These are phyloP conservation scores for Phytoseiulus persimilis DNA, from an alignment of 2,888 invertebrate species.

Conservation along the genomic window DNA sequence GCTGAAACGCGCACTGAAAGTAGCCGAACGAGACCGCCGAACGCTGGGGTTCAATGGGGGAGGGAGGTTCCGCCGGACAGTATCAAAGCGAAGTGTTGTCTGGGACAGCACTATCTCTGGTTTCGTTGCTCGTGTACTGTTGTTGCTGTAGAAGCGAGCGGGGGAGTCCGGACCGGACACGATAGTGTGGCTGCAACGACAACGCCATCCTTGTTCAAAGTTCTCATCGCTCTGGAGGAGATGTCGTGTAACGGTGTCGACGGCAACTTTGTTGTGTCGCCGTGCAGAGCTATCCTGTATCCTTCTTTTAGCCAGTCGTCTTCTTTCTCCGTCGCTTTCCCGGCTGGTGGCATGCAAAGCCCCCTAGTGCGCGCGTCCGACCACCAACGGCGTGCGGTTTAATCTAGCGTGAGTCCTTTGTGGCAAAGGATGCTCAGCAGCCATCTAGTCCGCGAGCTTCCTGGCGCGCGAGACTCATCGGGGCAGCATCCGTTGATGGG, in stretches of 20 bases:
- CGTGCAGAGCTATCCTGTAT: background rate
- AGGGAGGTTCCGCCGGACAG: background rate
- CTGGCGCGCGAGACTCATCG: background rate
- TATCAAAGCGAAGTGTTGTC: background rate
- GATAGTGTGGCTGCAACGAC: background rate
- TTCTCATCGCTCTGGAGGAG: background rate
- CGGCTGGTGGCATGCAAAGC: background rate
- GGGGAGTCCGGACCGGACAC: background rate
- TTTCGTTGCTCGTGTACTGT: background rate
- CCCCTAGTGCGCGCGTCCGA: background rate
- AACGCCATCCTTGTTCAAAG: background rate
- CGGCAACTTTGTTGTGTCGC: background rate
- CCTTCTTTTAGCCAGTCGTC: slow-evolving; percentile 5
- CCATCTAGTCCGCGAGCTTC: background rate
- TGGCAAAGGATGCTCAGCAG: background rate
- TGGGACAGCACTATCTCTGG: background rate
- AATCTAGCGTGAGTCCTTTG: background rate
- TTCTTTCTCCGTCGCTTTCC: background rate
- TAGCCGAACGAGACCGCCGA: background rate
- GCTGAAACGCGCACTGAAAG: background rate
- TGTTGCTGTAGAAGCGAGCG: background rate
- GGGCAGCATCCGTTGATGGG: background rate
- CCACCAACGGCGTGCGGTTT: background rate
- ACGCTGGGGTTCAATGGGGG: background rate
- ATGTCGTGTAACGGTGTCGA: background rate